Evolutionary conservation across 37 sponge, comb jelly and placozoan genomes (phyloP).

Genomic region (Petrosia ficiformis): DNA sequence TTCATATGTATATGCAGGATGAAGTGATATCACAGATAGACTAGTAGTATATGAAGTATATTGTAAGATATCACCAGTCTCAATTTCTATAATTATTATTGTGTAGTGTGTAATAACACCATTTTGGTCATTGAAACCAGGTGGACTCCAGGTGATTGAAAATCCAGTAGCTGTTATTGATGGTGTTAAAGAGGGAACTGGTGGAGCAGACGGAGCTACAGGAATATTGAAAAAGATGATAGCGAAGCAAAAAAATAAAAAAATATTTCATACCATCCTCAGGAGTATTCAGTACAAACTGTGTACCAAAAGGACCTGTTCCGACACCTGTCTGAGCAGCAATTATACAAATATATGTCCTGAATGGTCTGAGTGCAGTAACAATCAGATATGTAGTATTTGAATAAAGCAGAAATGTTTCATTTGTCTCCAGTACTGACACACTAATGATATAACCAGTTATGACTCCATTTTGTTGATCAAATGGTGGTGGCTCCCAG

Average conservation of each 20-base stretch:
- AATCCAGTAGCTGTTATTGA: not conserved
- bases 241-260: too few species aligned
- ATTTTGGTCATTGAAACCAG: constrained; percentile 8
- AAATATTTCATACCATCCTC: constrained; percentile 20
- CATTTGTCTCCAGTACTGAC: constrained; percentile 13
- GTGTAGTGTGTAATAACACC: constrained; percentile 23
- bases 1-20: constrained; percentile 48
- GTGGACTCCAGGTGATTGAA: constrained; percentile 5
- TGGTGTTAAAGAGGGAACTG: not conserved
- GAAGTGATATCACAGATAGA: constrained; percentile 15
- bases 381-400: not conserved
- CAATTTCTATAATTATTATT: constrained; percentile 12
- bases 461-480: constrained; percentile 41
- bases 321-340: constrained; percentile 12
- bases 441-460: constrained; percentile 24
- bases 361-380: not conserved
- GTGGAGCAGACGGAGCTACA: constrained; percentile 2
- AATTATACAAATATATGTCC: not conserved
- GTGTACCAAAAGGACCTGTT: not conserved
- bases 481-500: constrained; percentile 37
- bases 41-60: constrained; percentile 1
- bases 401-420: not conserved
- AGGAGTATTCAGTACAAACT: constrained; percentile 2
- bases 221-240: not conserved
- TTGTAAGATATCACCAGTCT: not conserved